Evolutionary conservation across 2,113 vertebrate genomes (phyloP).

Genomic region (Macaca nemestrina): DNA sequence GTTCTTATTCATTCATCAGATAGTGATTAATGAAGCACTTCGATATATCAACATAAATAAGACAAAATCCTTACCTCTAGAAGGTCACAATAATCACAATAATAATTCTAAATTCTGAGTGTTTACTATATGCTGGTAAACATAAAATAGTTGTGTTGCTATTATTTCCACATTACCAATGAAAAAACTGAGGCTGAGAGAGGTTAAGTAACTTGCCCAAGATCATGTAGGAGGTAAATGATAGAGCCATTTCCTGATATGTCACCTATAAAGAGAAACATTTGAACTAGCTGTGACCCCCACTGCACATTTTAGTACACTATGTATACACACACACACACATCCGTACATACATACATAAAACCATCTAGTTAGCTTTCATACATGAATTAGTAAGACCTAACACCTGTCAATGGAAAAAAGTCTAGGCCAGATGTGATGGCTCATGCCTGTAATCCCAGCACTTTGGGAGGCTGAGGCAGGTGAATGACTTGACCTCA

Average conservation of each 20-base stretch:
- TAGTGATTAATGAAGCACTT: neutral
- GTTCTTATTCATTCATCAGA: neutral
- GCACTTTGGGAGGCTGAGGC: neutral
- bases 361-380: constrained; percentile 15
- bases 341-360: neutral
- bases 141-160: neutral
- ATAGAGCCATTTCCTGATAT: neutral
- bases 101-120: constrained; percentile 11
- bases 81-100: constrained; percentile 23
- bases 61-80: neutral
- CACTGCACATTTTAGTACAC: neutral
- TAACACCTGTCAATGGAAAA: neutral
- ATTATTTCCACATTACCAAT: neutral
- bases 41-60: neutral
- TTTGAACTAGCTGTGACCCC: neutral
- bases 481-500: neutral
- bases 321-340: neutral
- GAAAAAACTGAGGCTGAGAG: neutral
- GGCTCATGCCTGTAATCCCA: neutral
- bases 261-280: constrained; percentile 20
- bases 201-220: neutral
- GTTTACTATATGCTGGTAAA: neutral
- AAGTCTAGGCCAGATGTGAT: neutral
- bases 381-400: constrained; percentile 8
- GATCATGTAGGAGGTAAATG: neutral